phyloP scores from a whole-genome alignment of 1,140 invertebrate genomes.

The Trichomalopsis sarcophagae region DNA sequence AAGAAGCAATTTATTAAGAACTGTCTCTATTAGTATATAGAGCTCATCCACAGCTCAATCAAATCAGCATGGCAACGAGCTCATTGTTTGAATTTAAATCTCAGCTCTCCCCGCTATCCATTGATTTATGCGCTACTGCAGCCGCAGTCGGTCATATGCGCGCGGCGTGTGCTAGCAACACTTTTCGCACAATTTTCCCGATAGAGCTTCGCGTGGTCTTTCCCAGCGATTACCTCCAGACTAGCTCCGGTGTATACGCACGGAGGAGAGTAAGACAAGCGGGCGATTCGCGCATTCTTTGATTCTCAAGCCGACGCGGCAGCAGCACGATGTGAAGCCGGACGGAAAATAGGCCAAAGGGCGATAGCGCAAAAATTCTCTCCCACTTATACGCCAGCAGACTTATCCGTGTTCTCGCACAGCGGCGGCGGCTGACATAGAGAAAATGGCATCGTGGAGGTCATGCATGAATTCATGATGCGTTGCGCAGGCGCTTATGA shows the following conservation, averaged over 20 bases:
- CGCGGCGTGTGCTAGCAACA: background rate
- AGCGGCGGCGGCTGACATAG: background rate
- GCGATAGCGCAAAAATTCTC: background rate
- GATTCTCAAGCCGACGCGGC: slow-evolving; percentile 6
- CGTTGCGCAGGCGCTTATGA: background rate
- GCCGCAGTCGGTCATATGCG: background rate
- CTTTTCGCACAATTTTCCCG: background rate
- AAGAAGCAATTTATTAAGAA: background rate
- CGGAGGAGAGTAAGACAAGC: background rate
- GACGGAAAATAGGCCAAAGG: slow-evolving; percentile 12
- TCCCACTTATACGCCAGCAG: too few species aligned
- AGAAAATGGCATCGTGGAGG: background rate
- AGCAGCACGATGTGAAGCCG: background rate
- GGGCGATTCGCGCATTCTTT: slow-evolving; percentile 7
- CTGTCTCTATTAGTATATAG: background rate
- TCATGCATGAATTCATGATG: slow-evolving; percentile 25
- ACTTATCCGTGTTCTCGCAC: background rate
- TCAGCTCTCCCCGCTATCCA: background rate
- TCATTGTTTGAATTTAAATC: background rate
- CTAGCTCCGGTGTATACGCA: background rate
- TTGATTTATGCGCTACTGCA: slow-evolving; percentile 4
- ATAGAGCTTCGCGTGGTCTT: background rate
- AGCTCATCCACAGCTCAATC: background rate
- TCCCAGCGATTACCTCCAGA: slow-evolving; percentile 3
- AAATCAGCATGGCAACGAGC: background rate